Conservation (phyloP, 2,797 vertebrate genomes). For the Platalea minor region DNA sequence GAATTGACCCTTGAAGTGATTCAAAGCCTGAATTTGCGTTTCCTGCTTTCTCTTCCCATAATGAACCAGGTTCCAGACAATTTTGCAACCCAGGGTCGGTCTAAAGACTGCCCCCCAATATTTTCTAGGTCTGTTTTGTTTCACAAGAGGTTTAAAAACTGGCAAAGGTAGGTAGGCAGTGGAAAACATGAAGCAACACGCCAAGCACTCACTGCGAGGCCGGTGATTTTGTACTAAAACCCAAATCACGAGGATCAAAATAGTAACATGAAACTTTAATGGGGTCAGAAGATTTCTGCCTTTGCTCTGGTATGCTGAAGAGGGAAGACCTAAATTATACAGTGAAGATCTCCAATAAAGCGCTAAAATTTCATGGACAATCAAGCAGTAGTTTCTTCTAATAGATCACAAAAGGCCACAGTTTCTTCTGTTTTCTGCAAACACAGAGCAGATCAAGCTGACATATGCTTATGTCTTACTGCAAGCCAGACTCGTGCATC, state of each 20-base stretch:
- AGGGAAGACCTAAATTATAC: conserved; percentile 32
- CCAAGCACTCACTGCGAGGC: background rate
- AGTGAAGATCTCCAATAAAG: background rate
- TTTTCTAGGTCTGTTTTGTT: conserved; percentile 44
- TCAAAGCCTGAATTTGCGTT: background rate
- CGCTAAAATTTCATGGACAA: background rate
- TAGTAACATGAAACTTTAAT: conserved; percentile 55
- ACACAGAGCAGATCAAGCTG: background rate
- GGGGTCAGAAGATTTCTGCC: conserved; percentile 33
- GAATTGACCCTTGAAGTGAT: background rate
- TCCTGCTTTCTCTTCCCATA: background rate
- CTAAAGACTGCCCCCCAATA: background rate
- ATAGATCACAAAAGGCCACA: background rate
- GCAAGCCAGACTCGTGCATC: background rate
- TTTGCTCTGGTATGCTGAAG: conserved; percentile 25
- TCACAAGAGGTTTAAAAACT: conserved; percentile 47
- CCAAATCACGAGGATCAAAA: conserved; percentile 20
- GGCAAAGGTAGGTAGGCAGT: conserved; percentile 18
- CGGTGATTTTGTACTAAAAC: conserved; percentile 12
- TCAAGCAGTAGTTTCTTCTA: background rate
- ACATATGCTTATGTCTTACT: background rate
- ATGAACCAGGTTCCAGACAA: background rate
- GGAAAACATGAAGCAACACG: conserved; percentile 64
- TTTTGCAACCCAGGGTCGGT: background rate
- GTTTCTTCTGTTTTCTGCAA: background rate